Percentiles rank a stretch among this genome's conserved stretches.
phyloP scores from a whole-genome alignment of 1,140 invertebrate species.

The Bombyx mandarina region DNA sequence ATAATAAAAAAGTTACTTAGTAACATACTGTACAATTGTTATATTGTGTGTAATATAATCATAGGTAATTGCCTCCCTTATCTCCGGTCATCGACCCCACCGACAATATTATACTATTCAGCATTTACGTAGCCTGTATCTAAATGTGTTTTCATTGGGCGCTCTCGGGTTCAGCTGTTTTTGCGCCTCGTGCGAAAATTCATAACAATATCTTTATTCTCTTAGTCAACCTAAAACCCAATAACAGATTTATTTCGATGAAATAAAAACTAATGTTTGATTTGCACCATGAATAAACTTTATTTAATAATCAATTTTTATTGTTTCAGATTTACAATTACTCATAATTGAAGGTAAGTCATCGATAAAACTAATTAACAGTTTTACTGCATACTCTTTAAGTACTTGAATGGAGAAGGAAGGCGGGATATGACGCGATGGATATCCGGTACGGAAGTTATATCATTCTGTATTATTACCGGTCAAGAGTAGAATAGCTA shows the following conservation, averaged over 20 bases:
- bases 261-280: no score
- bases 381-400: no score
- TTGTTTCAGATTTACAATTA: constrained; percentile 6
- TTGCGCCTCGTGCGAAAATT: no score
- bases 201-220: no score
- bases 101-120: constrained; percentile 17
- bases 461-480: constrained; percentile 5
- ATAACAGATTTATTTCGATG: no score
- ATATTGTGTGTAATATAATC: not conserved
- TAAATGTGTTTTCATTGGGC: no score
- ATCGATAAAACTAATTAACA: no score
- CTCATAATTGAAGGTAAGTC: no score
- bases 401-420: no score
- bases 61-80: constrained; percentile 20
- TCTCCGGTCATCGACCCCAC: constrained; percentile 21
- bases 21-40: not conserved
- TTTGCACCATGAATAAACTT: no score
- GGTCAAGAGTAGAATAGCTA: constrained; percentile 5
- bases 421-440: constrained; percentile 2
- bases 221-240: no score
- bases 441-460: constrained; percentile 5
- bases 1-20: not conserved
- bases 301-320: not conserved
- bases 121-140: constrained; percentile 1
- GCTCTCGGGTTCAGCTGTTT: no score